Conservation (phyloP, 2,113 vertebrate genomes). For the Actenoides lindsayi region DNA sequence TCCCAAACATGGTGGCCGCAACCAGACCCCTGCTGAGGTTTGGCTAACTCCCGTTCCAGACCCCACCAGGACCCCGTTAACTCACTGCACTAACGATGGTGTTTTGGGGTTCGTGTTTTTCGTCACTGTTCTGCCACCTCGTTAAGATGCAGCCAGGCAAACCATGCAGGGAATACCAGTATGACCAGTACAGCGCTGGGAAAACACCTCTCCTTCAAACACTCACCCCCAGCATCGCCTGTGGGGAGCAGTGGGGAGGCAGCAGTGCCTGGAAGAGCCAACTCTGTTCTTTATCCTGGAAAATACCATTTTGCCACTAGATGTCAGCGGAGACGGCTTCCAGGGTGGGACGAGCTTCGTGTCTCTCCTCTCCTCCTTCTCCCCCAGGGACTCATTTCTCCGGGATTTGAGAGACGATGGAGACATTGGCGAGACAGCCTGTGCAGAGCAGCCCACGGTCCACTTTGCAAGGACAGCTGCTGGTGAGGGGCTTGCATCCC, state of each 20-base stretch:
- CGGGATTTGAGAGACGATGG: not conserved
- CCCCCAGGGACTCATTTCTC: not conserved
- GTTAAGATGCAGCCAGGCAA: not conserved
- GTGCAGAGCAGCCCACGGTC: not conserved
- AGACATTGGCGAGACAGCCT: not conserved
- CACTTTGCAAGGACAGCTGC: not conserved
- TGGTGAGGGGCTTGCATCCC: not conserved
- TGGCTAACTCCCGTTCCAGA: not conserved
- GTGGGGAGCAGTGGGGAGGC: not conserved
- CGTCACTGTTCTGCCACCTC: not conserved
- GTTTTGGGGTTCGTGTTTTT: rapidly evolving
- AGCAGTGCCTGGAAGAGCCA: not conserved
- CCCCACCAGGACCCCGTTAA: too few species aligned
- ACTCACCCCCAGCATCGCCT: rapidly evolving
- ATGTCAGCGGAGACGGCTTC: slow-evolving; percentile 32
- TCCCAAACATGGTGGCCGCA: not conserved
- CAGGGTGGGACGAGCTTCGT: not conserved
- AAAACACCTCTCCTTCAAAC: not conserved
- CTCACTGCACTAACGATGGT: rapidly evolving
- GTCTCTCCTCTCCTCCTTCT: not conserved
- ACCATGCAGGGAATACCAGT: not conserved
- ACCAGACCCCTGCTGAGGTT: not conserved
- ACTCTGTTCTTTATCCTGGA: not conserved
- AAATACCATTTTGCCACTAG: not conserved
- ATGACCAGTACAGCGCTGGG: not conserved